phyloP scores from a whole-genome alignment of 2,888 invertebrate genomes.

The Erynnis tages region DNA sequence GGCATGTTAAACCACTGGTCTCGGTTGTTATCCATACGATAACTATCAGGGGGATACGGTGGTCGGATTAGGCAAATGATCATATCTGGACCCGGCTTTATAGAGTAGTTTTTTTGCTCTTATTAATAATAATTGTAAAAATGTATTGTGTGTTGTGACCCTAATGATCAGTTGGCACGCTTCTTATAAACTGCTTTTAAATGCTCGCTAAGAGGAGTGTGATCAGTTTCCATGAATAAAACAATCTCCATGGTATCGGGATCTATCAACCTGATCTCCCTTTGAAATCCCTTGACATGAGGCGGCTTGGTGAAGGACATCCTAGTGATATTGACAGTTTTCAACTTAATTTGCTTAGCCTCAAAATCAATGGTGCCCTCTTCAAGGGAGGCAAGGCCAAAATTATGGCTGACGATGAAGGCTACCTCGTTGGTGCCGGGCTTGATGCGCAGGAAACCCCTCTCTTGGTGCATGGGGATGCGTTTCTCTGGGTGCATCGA shows the following conservation, averaged over 20 bases:
- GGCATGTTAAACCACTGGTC: too few relatives aligned
- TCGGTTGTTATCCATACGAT: too few relatives aligned
- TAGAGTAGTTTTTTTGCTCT: too few relatives aligned
- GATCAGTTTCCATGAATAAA: slow-evolving; percentile 80
- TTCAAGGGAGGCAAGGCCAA: slow-evolving; percentile 82
- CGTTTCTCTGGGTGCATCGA: slow-evolving; percentile 77
- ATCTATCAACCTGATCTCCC: slow-evolving; percentile 55
- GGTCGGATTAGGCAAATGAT: too few relatives aligned
- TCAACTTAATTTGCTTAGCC: slow-evolving; percentile 66
- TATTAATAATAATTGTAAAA: too few relatives aligned
- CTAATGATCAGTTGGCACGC: background rate
- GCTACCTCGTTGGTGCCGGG: slow-evolving; percentile 77
- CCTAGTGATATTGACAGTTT: slow-evolving; percentile 68
- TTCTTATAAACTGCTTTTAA: slow-evolving; percentile 71
- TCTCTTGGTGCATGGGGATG: slow-evolving; percentile 83
- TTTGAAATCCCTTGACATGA: slow-evolving; percentile 66
- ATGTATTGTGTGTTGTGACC: too few relatives aligned
- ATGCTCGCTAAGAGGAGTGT: slow-evolving; percentile 77
- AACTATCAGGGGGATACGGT: too few relatives aligned
- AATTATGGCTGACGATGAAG: slow-evolving; percentile 82
- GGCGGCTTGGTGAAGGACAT: slow-evolving; percentile 80
- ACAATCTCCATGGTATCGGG: slow-evolving; percentile 63
- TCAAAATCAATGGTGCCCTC: slow-evolving; percentile 75
- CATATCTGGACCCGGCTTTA: too few relatives aligned
- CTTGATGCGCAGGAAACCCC: slow-evolving; percentile 82